Base-by-base conservation (phyloP, 2,797 vertebrate genomes). In the Bovichtus diacanthus region DNA sequence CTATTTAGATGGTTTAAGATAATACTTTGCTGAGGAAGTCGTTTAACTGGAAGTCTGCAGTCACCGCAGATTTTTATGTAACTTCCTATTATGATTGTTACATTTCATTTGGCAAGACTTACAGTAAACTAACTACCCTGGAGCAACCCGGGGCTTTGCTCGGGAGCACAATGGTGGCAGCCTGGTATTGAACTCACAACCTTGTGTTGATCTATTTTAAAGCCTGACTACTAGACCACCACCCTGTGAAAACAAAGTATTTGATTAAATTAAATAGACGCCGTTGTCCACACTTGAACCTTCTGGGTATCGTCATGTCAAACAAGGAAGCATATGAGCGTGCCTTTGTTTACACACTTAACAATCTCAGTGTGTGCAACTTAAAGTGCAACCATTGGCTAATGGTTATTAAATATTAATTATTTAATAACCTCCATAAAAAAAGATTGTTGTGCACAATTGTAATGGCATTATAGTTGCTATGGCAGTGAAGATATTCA, bases 401-500 rank as follows among this genome's bases (percentile, higher is more conserved):
- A 4, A 16, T 59, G 3, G 2, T 18, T 44, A 36, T 47, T 36
- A 23, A 55, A 41, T 6, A 46, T 50, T 50, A 6, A n/a, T 21
- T 27, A 44, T 34, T 19, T 12, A 44, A 51, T 62, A 25, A 31
- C 46, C 19, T n/a, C 3, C 11, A 8, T 16, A 61, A 9, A 50
- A 47, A 27, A 43, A 9, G 7, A 19, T 10, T 34, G 11, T 46
- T 31, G 27, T 11, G 34, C 31, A 34, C 31, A 34, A 34, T 34
- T 6, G 29, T 29, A 34, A 34, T 61, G 38, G 38, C 58, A 58
- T 36, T 80, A 31, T 63, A 10, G 78, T 85, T 74, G 49, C 78
- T 64, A 80, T 85, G 69, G 62, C 54, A 85, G 15, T 64, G 23
- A 71, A 23, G 46, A 53, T 41, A 19, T 49, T 65, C 41, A 59